These are phyloP conservation scores for Barnardius zonarius DNA, from an alignment of 2,113 vertebrate genomes.

Conservation along the genomic window DNA sequence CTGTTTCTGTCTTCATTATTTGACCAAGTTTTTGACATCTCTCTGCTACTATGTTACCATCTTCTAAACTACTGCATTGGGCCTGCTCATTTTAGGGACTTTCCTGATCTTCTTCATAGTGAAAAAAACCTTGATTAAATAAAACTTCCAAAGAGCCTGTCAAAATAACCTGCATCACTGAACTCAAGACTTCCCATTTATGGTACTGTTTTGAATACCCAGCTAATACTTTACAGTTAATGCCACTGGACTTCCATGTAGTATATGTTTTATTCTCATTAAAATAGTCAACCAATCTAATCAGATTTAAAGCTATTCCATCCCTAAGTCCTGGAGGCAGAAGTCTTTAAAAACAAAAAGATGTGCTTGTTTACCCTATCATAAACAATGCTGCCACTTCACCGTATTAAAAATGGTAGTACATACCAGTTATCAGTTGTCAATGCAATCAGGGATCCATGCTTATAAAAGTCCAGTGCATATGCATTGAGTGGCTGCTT, in stretches of 20 bases:
- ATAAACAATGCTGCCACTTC: background rate
- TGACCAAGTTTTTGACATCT: background rate
- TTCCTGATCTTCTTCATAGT: background rate
- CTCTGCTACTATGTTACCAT: background rate
- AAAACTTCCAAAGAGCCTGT: background rate
- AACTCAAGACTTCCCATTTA: background rate
- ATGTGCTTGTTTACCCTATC: background rate
- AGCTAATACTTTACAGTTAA: background rate
- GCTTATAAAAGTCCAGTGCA: constrained; percentile 72
- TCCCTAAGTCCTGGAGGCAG: background rate
- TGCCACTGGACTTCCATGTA: background rate
- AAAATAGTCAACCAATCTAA: background rate
- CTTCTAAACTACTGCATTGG: background rate
- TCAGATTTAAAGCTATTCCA: background rate
- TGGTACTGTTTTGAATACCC: background rate
- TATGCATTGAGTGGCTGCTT: constrained; percentile 67
- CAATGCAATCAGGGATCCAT: constrained; percentile 63
- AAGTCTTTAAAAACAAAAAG: background rate
- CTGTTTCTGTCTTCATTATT: background rate
- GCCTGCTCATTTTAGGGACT: background rate
- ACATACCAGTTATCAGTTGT: constrained; percentile 67
- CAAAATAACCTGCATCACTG: background rate
- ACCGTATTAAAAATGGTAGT: background rate
- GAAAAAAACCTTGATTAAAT: background rate
- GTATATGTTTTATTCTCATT: background rate